phyloP scores from a whole-genome alignment of 2,888 invertebrate genomes.

The Chironomus tentans region DNA sequence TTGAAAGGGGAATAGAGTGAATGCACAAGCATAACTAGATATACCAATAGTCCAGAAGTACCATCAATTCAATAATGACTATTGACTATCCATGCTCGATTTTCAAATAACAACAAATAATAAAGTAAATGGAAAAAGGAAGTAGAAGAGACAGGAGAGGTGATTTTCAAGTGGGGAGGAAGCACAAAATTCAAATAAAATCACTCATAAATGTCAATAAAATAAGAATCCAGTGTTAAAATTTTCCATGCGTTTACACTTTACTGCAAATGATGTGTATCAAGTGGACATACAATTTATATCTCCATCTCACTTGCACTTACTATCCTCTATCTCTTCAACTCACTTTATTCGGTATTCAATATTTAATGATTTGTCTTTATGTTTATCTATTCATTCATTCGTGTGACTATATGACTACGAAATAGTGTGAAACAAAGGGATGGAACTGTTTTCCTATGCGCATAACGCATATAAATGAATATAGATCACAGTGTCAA shows the following conservation, averaged over 20 bases:
- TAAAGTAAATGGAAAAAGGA: no score
- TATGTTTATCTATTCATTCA: background rate
- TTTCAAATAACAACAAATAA: no score
- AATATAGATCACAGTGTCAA: no score
- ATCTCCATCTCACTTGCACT: background rate
- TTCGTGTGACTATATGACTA: background rate
- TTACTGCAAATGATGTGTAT: background rate
- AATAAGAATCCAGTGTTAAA: background rate
- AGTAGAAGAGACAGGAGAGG: no score
- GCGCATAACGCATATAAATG: no score
- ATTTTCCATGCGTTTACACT: background rate
- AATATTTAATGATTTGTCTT: slow-evolving; percentile 20
- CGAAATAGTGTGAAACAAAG: background rate
- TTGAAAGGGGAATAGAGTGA: background rate
- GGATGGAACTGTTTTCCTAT: background rate
- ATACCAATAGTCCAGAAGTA: no score
- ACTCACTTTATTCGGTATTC: background rate
- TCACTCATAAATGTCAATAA: slow-evolving; percentile 25
- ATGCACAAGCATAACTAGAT: no score
- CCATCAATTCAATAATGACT: background rate
- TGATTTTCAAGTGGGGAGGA: background rate
- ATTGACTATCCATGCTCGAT: background rate
- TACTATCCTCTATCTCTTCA: background rate
- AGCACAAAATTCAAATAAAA: slow-evolving; percentile 8
- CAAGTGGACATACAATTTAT: background rate